Evolutionary conservation across 2,797 vertebrate species (phyloP).

Genomic region (Hemitrygon akajei): DNA sequence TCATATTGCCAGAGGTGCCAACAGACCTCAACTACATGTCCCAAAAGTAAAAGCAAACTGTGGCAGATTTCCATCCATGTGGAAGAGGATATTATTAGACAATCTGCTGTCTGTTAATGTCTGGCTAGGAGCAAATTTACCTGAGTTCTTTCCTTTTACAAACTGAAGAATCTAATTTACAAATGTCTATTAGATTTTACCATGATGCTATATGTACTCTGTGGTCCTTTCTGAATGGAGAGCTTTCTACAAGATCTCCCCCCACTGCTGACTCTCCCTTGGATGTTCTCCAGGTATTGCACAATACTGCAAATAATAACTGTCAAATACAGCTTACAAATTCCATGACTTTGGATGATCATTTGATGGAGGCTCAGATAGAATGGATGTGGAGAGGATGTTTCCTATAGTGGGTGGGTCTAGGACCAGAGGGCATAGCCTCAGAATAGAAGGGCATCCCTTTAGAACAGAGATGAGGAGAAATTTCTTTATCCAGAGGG

Average conservation of each 20-base stretch:
- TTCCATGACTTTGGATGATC: background rate
- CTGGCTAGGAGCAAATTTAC: background rate
- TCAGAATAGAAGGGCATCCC: too few relatives aligned
- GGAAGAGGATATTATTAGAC: background rate
- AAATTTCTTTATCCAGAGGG: too few relatives aligned
- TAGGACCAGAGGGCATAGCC: too few relatives aligned
- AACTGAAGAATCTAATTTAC: background rate
- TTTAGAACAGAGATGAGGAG: too few relatives aligned
- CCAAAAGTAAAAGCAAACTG: background rate
- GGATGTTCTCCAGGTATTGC: background rate
- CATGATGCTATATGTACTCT: background rate
- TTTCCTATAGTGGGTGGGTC: too few relatives aligned
- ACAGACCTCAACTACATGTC: constrained; percentile 17
- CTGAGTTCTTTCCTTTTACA: background rate
- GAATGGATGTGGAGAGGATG: too few relatives aligned
- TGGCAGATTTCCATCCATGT: background rate
- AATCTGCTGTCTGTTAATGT: background rate
- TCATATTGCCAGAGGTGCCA: constrained; percentile 10
- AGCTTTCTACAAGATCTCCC: background rate
- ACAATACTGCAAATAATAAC: background rate
- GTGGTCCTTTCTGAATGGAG: background rate
- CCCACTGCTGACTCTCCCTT: background rate
- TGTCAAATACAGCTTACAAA: background rate
- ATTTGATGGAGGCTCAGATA: background rate
- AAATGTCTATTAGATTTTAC: background rate